Base-by-base conservation (phyloP, 1,140 invertebrate species). In the Eumeta japonica region DNA sequence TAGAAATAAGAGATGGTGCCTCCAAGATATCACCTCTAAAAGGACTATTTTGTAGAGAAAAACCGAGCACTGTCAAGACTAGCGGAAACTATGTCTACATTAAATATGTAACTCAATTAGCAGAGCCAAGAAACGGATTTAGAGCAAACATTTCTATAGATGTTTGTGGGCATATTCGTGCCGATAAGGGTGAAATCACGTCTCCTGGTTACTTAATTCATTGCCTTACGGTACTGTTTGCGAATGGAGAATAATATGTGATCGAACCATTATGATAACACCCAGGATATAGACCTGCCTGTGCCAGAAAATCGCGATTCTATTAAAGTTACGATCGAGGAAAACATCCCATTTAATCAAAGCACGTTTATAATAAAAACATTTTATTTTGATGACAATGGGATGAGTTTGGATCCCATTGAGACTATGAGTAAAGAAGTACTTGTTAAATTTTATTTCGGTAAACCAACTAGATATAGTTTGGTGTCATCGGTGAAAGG, bases 1-100 rank as follows among this genome's bases (percentile, higher is more conserved):
- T 95, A 0, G 87, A 92, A 70, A 48, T 94, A 9, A 76, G 83
- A 38, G 87, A 94, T 62, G 91, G 92, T 24, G 82, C 78, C 10
- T 89, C 90, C 0, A 71, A 80, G 31, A 46, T 79, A 11, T 82
- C 88, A 1, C 74, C 72, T 7, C 39, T 79, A 1, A 55, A 89
- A 19, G 85, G 82, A 17, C 78, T 55, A 53, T 88, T 74, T 57
- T 94, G 91, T 53, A 56, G 62, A 1, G 68, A 62, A 12, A 67
- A 76, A 16, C 87, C 86, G 0, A 76, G 79, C 20, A 84, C 81
- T 0, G 54, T 84, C 28, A 77, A 75, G 42, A 79, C 81, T 0
- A 82, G 72, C 1, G 81, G 81, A 29, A 91, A 89, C 56, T 65
- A 81, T 16, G 43, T 93, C 28, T 85, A 82, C 36, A 58, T 93